phyloP scores from a whole-genome alignment of 1,140 invertebrate genomes.

The Microplitis mediator region DNA sequence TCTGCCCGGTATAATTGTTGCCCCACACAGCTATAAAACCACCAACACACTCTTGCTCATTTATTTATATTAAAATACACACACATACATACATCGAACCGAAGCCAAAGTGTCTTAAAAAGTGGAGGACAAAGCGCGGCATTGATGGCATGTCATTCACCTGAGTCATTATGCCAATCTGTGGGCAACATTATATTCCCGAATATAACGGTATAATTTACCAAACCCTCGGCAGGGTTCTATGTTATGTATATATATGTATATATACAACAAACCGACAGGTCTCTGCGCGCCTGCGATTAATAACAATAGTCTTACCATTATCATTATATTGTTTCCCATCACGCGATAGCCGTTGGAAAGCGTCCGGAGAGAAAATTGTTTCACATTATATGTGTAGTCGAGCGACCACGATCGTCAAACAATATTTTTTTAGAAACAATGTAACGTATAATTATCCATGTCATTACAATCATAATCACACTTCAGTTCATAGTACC shows the following conservation, averaged over 20 bases:
- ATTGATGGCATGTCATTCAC: slow-evolving; percentile 12
- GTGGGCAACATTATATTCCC: neutral
- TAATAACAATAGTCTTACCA: slow-evolving; percentile 27
- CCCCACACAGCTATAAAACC: neutral
- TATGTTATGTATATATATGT: neutral
- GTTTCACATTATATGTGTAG: neutral
- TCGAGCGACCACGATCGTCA: slow-evolving; percentile 4
- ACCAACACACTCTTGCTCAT: too few relatives aligned
- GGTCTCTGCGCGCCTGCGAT: neutral
- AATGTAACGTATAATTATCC: neutral
- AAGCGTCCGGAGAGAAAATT: slow-evolving; percentile 9
- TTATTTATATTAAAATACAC: neutral
- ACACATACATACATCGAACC: neutral
- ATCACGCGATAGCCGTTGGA: slow-evolving; percentile 26
- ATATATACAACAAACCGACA: too few relatives aligned
- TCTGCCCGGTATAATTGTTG: slow-evolving; percentile 9
- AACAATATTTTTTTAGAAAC: neutral
- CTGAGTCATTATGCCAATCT: slow-evolving; percentile 14
- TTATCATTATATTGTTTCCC: slow-evolving; percentile 27
- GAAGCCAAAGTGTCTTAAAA: neutral
- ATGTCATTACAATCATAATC: too few relatives aligned
- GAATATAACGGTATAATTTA: slow-evolving; percentile 13
- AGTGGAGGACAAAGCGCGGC: neutral
- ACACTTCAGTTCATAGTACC: too few relatives aligned
- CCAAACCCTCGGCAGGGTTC: neutral